Evolutionary conservation across 2,113 vertebrate species (phyloP), one percentile per base, ranked within the genome.

Genomic region (Tyrannus savana): DNA sequence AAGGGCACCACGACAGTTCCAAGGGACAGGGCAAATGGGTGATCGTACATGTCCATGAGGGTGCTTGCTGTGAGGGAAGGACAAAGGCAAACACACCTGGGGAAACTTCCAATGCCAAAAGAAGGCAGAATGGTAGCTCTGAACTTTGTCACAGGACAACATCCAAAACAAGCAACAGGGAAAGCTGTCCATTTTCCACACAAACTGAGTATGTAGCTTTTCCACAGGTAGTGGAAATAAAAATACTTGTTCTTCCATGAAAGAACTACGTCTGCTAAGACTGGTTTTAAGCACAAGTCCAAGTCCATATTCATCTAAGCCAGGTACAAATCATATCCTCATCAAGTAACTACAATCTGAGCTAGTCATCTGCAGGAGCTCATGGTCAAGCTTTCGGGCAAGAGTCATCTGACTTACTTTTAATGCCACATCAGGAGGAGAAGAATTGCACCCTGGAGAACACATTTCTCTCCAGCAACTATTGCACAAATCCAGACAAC

Each of bases 211-310:
- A 46, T 6, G 42, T 11, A 83, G 31, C 44, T 95, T 93, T 97
- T 95, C 89, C 71, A 89, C 21, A 90, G 50, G 47, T 3, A 63
- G 18, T 62, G 33, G 67, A 94, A 95, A 84, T 24, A 60, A 77
- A 69, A 95, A 79, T 50, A 86, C 59, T 85, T 88, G 7, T 14
- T 85, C 67, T 80, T 94, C 72, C 52, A 73, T 33, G 18, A 90
- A 88, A 94, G 82, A 28, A 88, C 5, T 46, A 77, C 21, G 25
- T 76, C 78, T 88, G 66, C 41, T 46, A 62, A 49, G 47, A 58
- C 44, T 84, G 64, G 60, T 89, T 94, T 89, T 52, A 89, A 75
- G 19, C 33, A 50, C 46, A 74, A 89, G 10, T 46, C 19, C 42
- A 84, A 83, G 42, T 28, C 18, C n/a, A 18, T 50, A 39, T 44